Evolutionary conservation across 2,888 invertebrate species (phyloP), one percentile per base, ranked within the genome.

Genomic region (Meta bourneti): DNA sequence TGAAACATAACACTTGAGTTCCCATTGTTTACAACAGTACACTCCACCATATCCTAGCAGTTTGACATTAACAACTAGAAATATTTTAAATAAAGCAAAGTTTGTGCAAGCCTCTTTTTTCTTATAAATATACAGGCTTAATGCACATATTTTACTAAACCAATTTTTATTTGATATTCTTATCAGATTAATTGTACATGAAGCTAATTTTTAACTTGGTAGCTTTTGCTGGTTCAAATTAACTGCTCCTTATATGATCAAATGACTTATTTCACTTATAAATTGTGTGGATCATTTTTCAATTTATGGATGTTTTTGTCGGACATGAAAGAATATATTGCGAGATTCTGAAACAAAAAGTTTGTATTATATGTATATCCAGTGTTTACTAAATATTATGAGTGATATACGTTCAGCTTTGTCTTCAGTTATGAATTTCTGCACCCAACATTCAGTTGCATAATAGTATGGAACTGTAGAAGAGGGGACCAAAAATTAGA

Each of bases 401-500:
- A 34, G 34, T 34, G 1, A 34, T 34, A 34, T 34, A 34, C 34
- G 4, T 34, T 34, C 34, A 34, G 1, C 34, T 34, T 34, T 34
- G 34, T 34, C 4, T 2, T 4, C 34, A 34, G 34, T 34, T 34
- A 34, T 34, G 34, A 34, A 34, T 34, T 34, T 34, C 34, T 34
- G 34, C 34, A 34, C 34, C 34, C 34, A 34, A 34, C 34, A 34
- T 34, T 34, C 34, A 34, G 34, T 34, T 34, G 34, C 34, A 34
- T 34, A 34, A 34, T 34, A 34, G 34, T 4, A 34, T 34, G 34
- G 34, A 78, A 78, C 52, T 34, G 34, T 34, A 16, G 19, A 78
- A 78, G 78, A 78, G 78, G 78, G 78, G 78, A 78, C 78, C 78
- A 78, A 78, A 78, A 78, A 52, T 75, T 75, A 34, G 16, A 61